A percentile compares a stretch with the other conserved stretches of the same genome.
These are phyloP conservation scores for Megaceryle torquata DNA, from an alignment of 2,113 vertebrate genomes.

Conservation along the genomic window DNA sequence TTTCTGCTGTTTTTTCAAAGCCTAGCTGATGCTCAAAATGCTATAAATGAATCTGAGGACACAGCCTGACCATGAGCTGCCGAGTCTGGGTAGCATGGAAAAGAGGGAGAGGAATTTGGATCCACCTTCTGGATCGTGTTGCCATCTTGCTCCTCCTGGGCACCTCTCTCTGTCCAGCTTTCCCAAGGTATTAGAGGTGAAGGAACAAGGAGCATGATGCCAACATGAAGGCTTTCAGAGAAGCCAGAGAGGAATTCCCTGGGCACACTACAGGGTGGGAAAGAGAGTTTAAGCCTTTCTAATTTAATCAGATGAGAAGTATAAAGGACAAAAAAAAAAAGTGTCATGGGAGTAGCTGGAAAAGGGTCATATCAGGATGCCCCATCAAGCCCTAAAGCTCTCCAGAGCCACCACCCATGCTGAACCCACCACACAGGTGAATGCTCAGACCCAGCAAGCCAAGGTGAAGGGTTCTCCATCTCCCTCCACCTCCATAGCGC, in stretches of 20 bases:
- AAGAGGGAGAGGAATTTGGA: background rate
- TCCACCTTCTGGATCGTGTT: background rate
- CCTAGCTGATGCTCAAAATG: background rate
- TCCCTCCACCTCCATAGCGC: background rate
- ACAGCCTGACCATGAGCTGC: background rate
- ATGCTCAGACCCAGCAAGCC: background rate
- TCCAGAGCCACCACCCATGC: background rate
- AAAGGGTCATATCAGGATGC: background rate
- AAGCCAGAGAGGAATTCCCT: background rate
- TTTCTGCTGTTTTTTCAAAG: background rate
- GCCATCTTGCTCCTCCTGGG: background rate
- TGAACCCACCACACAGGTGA: background rate
- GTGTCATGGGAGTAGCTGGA: background rate
- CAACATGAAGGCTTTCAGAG: background rate
- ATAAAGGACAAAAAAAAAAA: background rate
- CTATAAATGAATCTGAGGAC: background rate
- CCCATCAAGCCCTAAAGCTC: background rate
- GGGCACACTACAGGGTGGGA: rapidly evolving
- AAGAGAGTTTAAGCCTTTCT: background rate
- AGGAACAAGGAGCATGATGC: background rate
- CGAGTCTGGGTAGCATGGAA: background rate
- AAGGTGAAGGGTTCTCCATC: background rate
- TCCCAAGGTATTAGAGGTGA: background rate
- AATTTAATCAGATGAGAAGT: background rate
- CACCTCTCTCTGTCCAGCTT: background rate